Evolutionary conservation across 2,888 invertebrate genomes (phyloP).

Genomic region (Agelastica alni): DNA sequence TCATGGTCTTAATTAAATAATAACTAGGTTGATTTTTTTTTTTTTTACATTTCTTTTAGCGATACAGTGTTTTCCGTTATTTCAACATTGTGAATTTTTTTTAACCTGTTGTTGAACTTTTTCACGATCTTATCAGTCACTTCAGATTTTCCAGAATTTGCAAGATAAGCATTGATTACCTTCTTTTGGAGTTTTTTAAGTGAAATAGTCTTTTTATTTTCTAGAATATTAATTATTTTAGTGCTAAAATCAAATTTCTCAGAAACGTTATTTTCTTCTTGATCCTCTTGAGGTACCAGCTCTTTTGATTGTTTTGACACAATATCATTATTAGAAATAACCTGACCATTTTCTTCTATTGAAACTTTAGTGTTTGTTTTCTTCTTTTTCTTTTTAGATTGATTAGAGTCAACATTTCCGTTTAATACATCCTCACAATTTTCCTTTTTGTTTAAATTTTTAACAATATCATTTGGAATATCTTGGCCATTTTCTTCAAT

Average conservation of each 20-base stretch:
- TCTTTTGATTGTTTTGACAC: constrained; percentile 37
- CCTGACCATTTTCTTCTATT: no score
- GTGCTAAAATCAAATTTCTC: constrained; percentile 41
- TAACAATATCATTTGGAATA: constrained; percentile 24
- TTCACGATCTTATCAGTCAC: constrained; percentile 67
- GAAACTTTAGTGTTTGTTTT: no score
- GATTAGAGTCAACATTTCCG: neutral
- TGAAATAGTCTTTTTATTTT: constrained; percentile 66
- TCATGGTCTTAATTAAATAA: no score
- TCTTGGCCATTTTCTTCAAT: no score
- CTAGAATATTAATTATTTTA: constrained; percentile 46
- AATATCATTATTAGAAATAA: constrained; percentile 26
- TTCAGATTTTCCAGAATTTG: constrained; percentile 54
- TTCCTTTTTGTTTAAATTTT: neutral
- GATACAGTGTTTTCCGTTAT: constrained; percentile 63
- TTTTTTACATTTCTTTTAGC: constrained; percentile 23
- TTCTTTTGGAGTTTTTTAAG: constrained; percentile 78
- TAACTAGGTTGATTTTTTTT: no score
- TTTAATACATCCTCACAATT: neutral
- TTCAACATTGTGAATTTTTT: constrained; percentile 67
- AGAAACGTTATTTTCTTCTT: constrained; percentile 19
- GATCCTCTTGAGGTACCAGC: constrained; percentile 34
- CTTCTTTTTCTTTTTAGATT: constrained; percentile 5
- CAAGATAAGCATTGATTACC: constrained; percentile 68
- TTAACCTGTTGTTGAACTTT: constrained; percentile 74